phyloP scores from a whole-genome alignment of 2,113 vertebrate species.

The Sphyrna mokarran region DNA sequence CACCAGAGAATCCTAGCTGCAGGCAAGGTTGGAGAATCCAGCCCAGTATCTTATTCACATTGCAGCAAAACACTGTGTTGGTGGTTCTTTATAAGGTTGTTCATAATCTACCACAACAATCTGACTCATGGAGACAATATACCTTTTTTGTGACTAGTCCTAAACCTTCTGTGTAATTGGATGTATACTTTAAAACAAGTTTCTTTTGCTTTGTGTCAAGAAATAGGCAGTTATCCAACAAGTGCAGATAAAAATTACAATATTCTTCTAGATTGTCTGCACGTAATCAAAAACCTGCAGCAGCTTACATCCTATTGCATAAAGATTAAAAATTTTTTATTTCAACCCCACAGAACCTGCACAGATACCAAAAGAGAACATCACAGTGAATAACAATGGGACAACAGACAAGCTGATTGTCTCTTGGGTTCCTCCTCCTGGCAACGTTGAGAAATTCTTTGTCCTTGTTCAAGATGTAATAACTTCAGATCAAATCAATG shows the following conservation, averaged over 20 bases:
- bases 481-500: fast-evolving
- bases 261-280: background rate
- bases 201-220: background rate
- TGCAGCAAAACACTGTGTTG: background rate
- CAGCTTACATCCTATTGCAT: background rate
- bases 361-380: background rate
- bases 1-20: too few relatives aligned
- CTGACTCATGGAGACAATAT: background rate
- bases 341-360: background rate
- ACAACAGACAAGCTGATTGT: slow-evolving; percentile 49
- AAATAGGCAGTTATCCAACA: background rate
- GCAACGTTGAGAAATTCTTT: slow-evolving; percentile 42
- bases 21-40: too few relatives aligned
- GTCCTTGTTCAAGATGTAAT: slow-evolving; percentile 41
- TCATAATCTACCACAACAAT: background rate
- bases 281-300: background rate
- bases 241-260: background rate
- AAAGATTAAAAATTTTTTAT: background rate
- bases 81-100: background rate
- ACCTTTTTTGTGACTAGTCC: background rate
- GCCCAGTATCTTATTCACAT: background rate
- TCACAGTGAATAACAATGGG: slow-evolving; percentile 42
- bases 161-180: background rate
- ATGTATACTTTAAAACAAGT: background rate
- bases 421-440: slow-evolving; percentile 45